Evolutionary conservation across 2,113 vertebrate genomes (phyloP).

Genomic region (Jacana jacana): DNA sequence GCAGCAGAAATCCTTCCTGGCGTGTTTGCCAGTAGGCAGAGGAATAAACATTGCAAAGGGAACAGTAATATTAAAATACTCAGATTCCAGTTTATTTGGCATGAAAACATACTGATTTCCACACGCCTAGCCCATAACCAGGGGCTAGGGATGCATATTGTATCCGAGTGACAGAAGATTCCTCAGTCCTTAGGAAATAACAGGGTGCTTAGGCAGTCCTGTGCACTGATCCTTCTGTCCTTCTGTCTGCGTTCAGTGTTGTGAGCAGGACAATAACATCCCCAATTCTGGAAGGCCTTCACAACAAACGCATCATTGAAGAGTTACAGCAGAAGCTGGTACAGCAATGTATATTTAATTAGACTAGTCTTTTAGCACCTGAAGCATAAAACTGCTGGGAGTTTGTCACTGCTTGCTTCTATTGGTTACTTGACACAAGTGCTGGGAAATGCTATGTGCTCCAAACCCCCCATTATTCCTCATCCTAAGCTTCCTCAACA

Average conservation of each 20-base stretch:
- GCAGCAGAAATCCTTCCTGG: background rate
- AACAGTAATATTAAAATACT: background rate
- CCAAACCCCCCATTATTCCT: background rate
- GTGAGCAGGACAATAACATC: background rate
- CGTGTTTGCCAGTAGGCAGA: background rate
- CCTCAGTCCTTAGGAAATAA: background rate
- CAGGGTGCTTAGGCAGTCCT: fast-evolving
- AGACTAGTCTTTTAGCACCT: background rate
- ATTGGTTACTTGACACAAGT: fast-evolving
- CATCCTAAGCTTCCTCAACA: background rate
- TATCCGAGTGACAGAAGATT: background rate
- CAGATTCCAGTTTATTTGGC: background rate
- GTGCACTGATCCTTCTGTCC: background rate
- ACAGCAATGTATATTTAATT: background rate
- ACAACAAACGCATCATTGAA: background rate
- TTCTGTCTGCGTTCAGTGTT: background rate
- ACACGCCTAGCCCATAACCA: background rate
- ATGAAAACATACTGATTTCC: background rate
- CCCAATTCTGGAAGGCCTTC: background rate
- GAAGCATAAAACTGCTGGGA: background rate
- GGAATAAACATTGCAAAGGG: background rate
- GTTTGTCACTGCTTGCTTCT: background rate
- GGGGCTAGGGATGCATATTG: fast-evolving
- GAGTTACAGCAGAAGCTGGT: background rate
- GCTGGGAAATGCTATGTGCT: background rate